These are phyloP conservation scores for Nycticryphes semicollaris DNA, from an alignment of 2,113 vertebrate species.

Conservation along the genomic window DNA sequence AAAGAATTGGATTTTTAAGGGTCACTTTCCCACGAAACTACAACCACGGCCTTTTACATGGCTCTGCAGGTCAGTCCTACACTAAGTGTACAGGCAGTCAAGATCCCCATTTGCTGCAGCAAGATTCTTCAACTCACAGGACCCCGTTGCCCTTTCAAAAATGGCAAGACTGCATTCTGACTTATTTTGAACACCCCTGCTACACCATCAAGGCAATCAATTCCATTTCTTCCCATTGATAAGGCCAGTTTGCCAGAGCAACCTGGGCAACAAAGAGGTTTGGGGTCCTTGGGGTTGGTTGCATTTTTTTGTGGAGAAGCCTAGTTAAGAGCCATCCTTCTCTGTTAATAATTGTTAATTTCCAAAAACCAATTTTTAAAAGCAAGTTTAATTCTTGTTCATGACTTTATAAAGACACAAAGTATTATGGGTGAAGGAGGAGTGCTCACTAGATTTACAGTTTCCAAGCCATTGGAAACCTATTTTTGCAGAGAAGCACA, in stretches of 20 bases:
- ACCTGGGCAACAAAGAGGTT: not conserved
- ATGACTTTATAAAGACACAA: not conserved
- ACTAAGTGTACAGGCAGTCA: not conserved
- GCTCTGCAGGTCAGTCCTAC: not conserved
- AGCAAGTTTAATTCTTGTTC: not conserved
- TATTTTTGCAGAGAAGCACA: not conserved
- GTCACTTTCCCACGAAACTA: not conserved
- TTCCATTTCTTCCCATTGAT: not conserved
- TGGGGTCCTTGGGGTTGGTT: not conserved
- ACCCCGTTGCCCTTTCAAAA: not conserved
- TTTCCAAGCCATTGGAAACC: not conserved
- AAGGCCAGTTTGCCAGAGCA: not conserved
- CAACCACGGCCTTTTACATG: not conserved
- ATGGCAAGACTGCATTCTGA: not conserved
- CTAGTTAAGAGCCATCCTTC: not conserved
- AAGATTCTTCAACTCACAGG: not conserved
- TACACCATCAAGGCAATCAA: not conserved
- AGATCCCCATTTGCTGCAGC: not conserved
- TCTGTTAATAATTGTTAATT: not conserved
- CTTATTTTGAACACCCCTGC: not conserved
- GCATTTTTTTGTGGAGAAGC: not conserved
- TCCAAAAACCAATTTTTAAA: not conserved
- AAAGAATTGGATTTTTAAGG: constrained; percentile 4
- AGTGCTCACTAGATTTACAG: not conserved
- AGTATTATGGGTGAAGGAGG: not conserved